A percentile compares a stretch with the other conserved stretches of the same genome.
Evolutionary conservation across 2,113 vertebrate genomes (phyloP).

Genomic region (Halichoerus grypus): DNA sequence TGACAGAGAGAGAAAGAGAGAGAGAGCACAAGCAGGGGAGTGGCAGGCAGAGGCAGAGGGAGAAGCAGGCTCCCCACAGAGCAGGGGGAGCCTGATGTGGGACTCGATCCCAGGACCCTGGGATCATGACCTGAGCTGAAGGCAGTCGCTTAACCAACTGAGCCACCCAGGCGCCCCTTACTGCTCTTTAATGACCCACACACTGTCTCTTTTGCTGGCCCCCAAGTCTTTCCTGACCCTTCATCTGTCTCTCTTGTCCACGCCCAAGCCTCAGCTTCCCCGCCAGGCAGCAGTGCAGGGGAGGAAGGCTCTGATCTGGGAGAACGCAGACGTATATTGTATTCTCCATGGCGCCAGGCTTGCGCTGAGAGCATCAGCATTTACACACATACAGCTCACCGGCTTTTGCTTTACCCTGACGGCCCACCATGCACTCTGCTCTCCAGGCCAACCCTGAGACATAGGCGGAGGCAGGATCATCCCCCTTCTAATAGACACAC

Average conservation of each 20-base stretch:
- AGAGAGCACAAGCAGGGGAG: no score
- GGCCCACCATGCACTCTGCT: no score
- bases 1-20: no score
- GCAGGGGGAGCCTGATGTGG: no score
- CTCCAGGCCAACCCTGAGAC: background rate
- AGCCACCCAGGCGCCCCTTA: no score
- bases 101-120: no score
- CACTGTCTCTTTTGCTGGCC: background rate
- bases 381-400: background rate
- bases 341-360: rapidly evolving
- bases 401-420: background rate
- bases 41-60: no score
- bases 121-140: no score
- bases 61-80: no score
- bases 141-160: no score
- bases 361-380: background rate
- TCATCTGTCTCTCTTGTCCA: background rate
- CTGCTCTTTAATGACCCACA: background rate
- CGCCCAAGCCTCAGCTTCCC: background rate
- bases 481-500: no score
- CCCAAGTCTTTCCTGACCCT: background rate
- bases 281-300: background rate
- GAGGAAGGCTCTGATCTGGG: rapidly evolving
- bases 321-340: no score
- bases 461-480: background rate